Evolutionary conservation across 2,797 vertebrate species (phyloP).

Genomic region (Amblyopsis hoosieri): DNA sequence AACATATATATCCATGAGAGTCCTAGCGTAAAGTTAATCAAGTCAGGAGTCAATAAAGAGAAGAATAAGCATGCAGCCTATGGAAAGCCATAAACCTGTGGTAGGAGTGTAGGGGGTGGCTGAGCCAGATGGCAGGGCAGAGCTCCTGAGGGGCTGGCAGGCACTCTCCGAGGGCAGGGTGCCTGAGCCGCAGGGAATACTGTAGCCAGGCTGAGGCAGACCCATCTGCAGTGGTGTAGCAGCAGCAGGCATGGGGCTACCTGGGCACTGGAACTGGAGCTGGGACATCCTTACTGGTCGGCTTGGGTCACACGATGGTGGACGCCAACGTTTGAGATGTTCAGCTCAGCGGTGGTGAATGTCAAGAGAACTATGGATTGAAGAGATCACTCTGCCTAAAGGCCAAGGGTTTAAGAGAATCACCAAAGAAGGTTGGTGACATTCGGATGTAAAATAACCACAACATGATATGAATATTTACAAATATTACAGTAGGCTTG

Average conservation of each 20-base stretch:
- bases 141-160: slow-evolving; percentile 92
- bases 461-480: too few relatives aligned
- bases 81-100: slow-evolving; percentile 77
- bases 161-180: slow-evolving; percentile 93
- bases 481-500: too few relatives aligned
- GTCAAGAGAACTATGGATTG: slow-evolving; percentile 57
- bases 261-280: slow-evolving; percentile 88
- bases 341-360: slow-evolving; percentile 56
- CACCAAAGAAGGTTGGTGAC: too few relatives aligned
- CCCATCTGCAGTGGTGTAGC: slow-evolving; percentile 71
- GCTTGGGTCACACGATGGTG: slow-evolving; percentile 29
- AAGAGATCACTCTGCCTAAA: slow-evolving; percentile 78
- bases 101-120: slow-evolving; percentile 88
- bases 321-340: slow-evolving; percentile 68
- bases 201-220: slow-evolving; percentile 87
- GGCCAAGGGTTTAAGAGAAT: slow-evolving; percentile 14
- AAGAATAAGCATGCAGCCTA: neutral
- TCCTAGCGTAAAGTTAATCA: neutral
- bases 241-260: slow-evolving; percentile 82
- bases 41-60: neutral
- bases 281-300: slow-evolving; percentile 86
- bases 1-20: too few relatives aligned
- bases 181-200: slow-evolving; percentile 89
- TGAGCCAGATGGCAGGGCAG: slow-evolving; percentile 91
- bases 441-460: too few relatives aligned